Conservation (phyloP, 2,113 vertebrate genomes). For the Helogale parvula region DNA sequence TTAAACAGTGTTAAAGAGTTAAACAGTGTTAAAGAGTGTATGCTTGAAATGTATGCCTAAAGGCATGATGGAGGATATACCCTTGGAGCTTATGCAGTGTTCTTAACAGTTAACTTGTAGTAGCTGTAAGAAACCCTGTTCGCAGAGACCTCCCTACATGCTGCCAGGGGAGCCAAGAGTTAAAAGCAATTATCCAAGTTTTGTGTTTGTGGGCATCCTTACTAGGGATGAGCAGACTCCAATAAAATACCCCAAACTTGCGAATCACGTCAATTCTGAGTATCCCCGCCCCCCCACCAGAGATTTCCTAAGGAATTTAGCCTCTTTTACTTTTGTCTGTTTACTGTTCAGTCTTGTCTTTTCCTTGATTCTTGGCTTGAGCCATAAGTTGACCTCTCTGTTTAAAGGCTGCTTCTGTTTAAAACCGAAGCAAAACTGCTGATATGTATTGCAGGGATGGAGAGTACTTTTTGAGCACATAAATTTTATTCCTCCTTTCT, state of each 20-base stretch:
- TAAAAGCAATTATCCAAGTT: background rate
- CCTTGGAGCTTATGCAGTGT: background rate
- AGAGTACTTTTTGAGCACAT: background rate
- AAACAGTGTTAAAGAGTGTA: background rate
- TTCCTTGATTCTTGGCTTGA: constrained; percentile 29
- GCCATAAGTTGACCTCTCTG: constrained; percentile 43
- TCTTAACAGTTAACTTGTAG: background rate
- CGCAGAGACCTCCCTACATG: background rate
- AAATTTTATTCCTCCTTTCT: background rate
- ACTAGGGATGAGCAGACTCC: constrained; percentile 47
- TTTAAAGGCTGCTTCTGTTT: constrained; percentile 44
- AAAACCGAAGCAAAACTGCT: background rate
- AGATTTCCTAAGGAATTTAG: background rate
- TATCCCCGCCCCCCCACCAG: background rate
- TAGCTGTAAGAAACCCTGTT: background rate
- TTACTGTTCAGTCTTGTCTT: background rate
- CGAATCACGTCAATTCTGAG: background rate
- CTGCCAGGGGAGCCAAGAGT: background rate
- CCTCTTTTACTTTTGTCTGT: background rate
- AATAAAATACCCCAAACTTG: constrained; percentile 34
- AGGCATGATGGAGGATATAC: background rate
- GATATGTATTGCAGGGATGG: background rate
- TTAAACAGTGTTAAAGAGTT: background rate
- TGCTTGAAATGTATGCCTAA: background rate
- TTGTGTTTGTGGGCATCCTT: background rate